These are phyloP conservation scores for Diachasmimorpha longicaudata DNA, from an alignment of 1,140 invertebrate genomes.

Conservation along the genomic window DNA sequence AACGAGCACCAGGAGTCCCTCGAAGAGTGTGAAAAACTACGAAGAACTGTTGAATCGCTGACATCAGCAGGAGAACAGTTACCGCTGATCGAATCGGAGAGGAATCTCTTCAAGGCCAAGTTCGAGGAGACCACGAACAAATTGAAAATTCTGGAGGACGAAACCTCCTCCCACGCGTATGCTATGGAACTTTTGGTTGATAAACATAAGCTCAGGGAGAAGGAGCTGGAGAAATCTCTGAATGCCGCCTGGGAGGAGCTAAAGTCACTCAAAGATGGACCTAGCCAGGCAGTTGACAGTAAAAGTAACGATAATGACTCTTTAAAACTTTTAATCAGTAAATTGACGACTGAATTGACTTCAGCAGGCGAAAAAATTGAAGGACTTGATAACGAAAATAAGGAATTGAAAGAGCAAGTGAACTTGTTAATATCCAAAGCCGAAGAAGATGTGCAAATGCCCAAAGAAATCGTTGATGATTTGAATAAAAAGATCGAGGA, in stretches of 20 bases:
- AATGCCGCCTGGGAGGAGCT: conserved; percentile 21
- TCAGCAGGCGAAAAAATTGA: conserved; percentile 14
- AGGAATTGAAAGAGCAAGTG: conserved; percentile 16
- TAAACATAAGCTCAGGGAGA: conserved; percentile 29
- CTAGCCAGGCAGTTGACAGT: neutral
- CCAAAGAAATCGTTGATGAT: neutral
- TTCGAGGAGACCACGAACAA: conserved; percentile 9
- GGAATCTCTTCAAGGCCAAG: conserved; percentile 23
- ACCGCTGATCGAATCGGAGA: conserved; percentile 25
- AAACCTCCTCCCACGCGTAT: conserved; percentile 12
- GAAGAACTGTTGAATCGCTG: conserved; percentile 18
- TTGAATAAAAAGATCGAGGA: neutral
- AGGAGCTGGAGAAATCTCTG: conserved; percentile 29
- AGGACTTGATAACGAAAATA: conserved; percentile 13
- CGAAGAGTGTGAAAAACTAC: neutral
- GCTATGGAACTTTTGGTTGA: conserved; percentile 22
- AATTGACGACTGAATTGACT: conserved; percentile 3
- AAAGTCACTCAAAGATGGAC: neutral
- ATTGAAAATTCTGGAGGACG: conserved; percentile 23
- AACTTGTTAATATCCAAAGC: neutral
- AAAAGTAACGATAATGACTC: conserved; percentile 5
- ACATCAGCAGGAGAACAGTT: neutral
- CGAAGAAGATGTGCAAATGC: neutral
- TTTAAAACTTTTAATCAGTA: conserved; percentile 11
- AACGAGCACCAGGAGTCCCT: neutral